phyloP scores from a whole-genome alignment of 2,888 invertebrate genomes.

The Trachelus tabidus region DNA sequence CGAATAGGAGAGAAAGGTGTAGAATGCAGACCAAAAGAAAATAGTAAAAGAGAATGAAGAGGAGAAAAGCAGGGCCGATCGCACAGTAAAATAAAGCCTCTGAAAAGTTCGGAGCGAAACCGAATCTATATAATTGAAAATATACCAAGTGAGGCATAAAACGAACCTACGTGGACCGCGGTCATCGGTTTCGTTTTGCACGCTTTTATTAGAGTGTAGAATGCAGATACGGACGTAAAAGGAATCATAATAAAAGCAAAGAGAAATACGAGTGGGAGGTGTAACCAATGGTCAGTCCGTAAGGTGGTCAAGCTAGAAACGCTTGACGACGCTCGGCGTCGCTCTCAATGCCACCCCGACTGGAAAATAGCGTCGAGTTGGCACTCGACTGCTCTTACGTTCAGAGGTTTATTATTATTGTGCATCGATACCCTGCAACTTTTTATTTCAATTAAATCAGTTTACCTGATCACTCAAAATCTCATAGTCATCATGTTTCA shows the following conservation, averaged over 20 bases:
- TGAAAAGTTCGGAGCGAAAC: constrained; percentile 7
- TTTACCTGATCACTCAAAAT: neutral
- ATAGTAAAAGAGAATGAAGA: neutral
- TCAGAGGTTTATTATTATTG: constrained; percentile 1
- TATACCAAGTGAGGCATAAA: constrained; percentile 22
- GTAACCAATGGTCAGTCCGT: neutral
- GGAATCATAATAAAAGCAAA: constrained; percentile 2
- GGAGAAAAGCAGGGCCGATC: neutral
- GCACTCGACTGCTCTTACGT: constrained; percentile 30
- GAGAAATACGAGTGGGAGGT: neutral
- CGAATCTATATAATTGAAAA: constrained; percentile 21
- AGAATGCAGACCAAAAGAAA: neutral
- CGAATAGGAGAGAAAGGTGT: neutral
- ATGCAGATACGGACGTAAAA: neutral
- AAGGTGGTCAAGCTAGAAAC: neutral
- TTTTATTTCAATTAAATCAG: neutral
- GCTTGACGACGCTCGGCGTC: neutral
- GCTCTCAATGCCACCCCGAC: constrained; percentile 5
- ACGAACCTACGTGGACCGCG: constrained; percentile 7
- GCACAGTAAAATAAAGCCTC: constrained; percentile 12
- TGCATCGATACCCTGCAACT: neutral
- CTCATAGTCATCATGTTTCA: neutral
- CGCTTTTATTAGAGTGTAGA: constrained; percentile 2
- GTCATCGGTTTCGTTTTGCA: neutral
- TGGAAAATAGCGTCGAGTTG: constrained; percentile 32